Evolutionary conservation across 2,888 invertebrate species (phyloP).

Genomic region (Archaeoteleia sp.): DNA sequence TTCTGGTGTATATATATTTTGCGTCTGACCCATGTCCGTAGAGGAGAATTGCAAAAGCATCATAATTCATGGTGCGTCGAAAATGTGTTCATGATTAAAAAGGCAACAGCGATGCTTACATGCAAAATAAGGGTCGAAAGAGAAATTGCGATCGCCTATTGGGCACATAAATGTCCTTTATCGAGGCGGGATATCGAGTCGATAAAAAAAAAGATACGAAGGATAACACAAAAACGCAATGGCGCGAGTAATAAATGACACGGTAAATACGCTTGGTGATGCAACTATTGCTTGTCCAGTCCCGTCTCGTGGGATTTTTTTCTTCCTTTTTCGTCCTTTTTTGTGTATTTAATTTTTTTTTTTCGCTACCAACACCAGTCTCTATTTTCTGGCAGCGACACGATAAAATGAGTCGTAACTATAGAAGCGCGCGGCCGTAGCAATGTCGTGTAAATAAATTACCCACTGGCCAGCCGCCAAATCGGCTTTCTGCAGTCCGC

Average conservation of each 20-base stretch:
- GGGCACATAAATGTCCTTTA: constrained; percentile 25
- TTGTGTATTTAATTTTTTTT: constrained; percentile 8
- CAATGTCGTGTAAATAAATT: constrained; percentile 55
- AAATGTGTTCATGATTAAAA: no score
- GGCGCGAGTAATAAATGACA: constrained; percentile 21
- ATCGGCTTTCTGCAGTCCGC: constrained; percentile 54
- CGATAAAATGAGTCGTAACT: constrained; percentile 48
- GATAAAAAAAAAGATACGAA: no score
- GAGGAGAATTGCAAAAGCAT: no score
- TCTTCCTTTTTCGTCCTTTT: background rate
- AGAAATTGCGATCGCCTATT: constrained; percentile 15
- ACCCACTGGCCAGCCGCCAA: constrained; percentile 54
- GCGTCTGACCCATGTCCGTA: no score
- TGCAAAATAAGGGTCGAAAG: constrained; percentile 18
- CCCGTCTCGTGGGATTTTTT: constrained; percentile 18
- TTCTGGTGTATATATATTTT: no score
- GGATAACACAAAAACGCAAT: no score
- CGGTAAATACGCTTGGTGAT: constrained; percentile 24
- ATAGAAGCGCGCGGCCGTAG: constrained; percentile 38
- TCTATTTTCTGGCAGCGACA: constrained; percentile 37
- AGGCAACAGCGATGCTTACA: constrained; percentile 8
- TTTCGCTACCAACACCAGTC: constrained; percentile 1
- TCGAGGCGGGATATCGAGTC: constrained; percentile 13
- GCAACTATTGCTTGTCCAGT: constrained; percentile 15
- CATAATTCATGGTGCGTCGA: no score